Evolutionary conservation across 1,140 invertebrate species (phyloP), one percentile per base, ranked within the genome.

Genomic region (Aphaenogaster floridana): DNA sequence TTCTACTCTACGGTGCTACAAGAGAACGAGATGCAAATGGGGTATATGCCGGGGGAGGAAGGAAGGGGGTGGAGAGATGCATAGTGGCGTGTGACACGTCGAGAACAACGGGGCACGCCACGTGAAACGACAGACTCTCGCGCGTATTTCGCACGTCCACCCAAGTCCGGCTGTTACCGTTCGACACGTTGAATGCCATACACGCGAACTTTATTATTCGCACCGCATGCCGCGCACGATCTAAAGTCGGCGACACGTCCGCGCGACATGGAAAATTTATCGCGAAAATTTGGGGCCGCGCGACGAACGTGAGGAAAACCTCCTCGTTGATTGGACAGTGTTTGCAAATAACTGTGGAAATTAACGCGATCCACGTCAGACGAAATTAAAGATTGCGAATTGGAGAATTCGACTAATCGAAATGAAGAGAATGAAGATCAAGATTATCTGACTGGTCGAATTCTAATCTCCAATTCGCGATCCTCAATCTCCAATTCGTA

Each of bases 1-100:
- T 94, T 94, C 93, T 94, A 94, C 90, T 93, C 91, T 94, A 93
- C 79, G 48, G 74, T 74, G 86, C 69, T 88, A 77, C 61, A 86
- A 90, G 63, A 81, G 66, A 79, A 63, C 86, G 89, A 76, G 69
- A 88, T 93, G 88, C 87, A 28, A 68, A 71, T 83, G 54, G 50
- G 71, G 68, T 76, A n/a, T 52, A 87, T 89, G 89, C 57, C 52
- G 17, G 36, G 28, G 50, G 8, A 45, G 8, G 34, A 50, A 17
- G 52, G 11, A 39, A 39, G 28, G 28, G 11, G n/a, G 7, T 39
- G 7, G 74, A 72, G 61, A 84, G 66, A 77, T 90, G 84, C 84
- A 77, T 54, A 71, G 57, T 86, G 54, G 36, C 17, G 9, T 57
- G 81, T 42, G 76, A 88, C 86, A 76, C 61, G 80, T 57, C 68